Evolutionary conservation across 2,888 invertebrate species (phyloP).

Genomic region (Lithophane socia): DNA sequence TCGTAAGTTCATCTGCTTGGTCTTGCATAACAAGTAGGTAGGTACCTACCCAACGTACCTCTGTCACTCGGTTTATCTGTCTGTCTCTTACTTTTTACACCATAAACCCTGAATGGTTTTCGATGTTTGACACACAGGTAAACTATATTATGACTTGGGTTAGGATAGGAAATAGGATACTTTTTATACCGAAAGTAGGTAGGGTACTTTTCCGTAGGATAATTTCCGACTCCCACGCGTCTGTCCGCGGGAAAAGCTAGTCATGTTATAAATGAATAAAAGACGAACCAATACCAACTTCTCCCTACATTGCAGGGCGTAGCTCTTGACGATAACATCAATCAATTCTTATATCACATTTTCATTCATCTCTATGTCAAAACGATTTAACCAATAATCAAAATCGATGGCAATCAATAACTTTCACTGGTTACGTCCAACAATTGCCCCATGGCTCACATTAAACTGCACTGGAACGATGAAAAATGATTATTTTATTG

Average conservation of each 20-base stretch:
- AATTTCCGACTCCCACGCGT: no score
- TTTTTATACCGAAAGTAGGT: not conserved
- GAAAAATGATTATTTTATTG: conserved; percentile 76
- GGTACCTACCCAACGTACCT: no score
- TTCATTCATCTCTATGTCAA: conserved; percentile 46
- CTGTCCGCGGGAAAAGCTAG: no score
- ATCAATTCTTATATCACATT: conserved; percentile 18
- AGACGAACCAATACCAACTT: not conserved
- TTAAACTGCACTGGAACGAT: conserved; percentile 61
- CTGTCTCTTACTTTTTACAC: no score
- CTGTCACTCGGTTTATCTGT: no score
- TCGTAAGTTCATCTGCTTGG: conserved; percentile 1
- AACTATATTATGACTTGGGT: not conserved
- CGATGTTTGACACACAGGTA: not conserved
- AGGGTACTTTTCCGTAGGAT: not conserved
- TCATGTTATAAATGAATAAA: not conserved
- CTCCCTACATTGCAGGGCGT: not conserved
- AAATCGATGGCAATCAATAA: conserved; percentile 57
- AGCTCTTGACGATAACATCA: not conserved
- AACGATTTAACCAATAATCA: conserved; percentile 55
- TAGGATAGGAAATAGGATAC: not conserved
- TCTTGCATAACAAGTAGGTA: conserved; percentile 21
- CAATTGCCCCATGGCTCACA: conserved; percentile 61
- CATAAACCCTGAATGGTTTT: not conserved
- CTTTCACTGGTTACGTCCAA: conserved; percentile 68